Conservation (phyloP, 2,888 invertebrate genomes). For the Ligdia adustata region DNA sequence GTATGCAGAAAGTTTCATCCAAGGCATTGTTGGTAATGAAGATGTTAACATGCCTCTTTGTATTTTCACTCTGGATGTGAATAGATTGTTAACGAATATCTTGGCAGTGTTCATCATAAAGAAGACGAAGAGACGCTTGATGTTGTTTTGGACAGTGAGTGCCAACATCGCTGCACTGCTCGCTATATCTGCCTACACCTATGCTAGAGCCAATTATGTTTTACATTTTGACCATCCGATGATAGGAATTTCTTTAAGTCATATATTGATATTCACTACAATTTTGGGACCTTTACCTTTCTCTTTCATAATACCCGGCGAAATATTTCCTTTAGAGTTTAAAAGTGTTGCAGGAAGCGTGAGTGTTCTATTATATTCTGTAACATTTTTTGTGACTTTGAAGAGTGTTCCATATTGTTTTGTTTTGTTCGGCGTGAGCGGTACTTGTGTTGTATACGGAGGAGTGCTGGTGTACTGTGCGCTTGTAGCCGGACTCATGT, state of each 20-base stretch:
- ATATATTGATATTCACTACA: constrained; percentile 38
- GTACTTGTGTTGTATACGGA: constrained; percentile 57
- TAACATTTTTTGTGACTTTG: constrained; percentile 59
- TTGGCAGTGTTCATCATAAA: not conserved
- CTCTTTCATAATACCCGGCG: constrained; percentile 86
- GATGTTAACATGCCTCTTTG: constrained; percentile 33
- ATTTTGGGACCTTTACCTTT: constrained; percentile 61
- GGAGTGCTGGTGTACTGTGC: constrained; percentile 56
- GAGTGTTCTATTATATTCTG: constrained; percentile 57
- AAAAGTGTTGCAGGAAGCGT: constrained; percentile 74
- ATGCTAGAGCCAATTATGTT: not conserved
- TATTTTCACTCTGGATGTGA: constrained; percentile 41
- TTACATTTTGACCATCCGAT: constrained; percentile 1
- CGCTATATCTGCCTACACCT: not conserved
- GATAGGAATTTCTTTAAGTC: constrained; percentile 4
- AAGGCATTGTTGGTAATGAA: constrained; percentile 36
- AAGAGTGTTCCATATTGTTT: constrained; percentile 62
- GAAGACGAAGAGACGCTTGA: not conserved
- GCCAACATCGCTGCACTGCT: not conserved
- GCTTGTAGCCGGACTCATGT: constrained; percentile 50
- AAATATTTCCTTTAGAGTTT: constrained; percentile 82
- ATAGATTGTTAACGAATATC: constrained; percentile 36
- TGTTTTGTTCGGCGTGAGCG: constrained; percentile 51
- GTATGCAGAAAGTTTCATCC: constrained; percentile 41
- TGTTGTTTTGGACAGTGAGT: not conserved